These are phyloP conservation scores for Myrmecophaga tridactyla DNA, from an alignment of 2,113 vertebrate genomes.

Conservation along the genomic window DNA sequence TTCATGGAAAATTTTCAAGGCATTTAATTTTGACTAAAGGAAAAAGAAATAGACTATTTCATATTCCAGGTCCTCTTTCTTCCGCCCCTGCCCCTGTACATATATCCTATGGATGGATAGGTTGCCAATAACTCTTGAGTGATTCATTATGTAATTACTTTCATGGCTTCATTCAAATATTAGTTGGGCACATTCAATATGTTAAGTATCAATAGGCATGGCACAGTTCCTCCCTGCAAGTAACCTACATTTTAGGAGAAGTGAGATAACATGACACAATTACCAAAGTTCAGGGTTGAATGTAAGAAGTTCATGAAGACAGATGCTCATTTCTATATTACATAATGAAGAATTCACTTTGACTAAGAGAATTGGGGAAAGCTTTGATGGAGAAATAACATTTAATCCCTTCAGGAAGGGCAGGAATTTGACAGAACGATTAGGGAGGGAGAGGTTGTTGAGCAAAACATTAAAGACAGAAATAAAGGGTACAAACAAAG, in stretches of 20 bases:
- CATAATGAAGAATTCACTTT: neutral
- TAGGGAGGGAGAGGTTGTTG: neutral
- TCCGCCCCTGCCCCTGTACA: neutral
- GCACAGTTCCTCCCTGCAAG: neutral
- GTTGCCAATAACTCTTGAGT: neutral
- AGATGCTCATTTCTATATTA: neutral
- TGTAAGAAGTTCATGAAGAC: neutral
- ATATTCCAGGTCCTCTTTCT: neutral
- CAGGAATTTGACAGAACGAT: neutral
- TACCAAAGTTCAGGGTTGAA: neutral
- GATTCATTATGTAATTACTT: neutral
- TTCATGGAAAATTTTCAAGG: neutral
- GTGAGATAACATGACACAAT: neutral
- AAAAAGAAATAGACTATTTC: neutral
- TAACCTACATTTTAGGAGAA: neutral
- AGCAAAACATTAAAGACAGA: neutral
- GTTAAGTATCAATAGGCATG: neutral
- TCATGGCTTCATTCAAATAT: neutral
- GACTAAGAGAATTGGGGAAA: neutral
- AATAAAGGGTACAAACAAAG: neutral
- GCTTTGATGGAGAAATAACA: neutral
- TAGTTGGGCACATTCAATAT: neutral
- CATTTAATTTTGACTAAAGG: neutral
- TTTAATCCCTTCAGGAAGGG: neutral
- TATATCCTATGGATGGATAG: neutral